Evolutionary conservation across 2,797 vertebrate species (phyloP), one percentile per base, ranked within the genome.

Genomic region (Varecia variegata): DNA sequence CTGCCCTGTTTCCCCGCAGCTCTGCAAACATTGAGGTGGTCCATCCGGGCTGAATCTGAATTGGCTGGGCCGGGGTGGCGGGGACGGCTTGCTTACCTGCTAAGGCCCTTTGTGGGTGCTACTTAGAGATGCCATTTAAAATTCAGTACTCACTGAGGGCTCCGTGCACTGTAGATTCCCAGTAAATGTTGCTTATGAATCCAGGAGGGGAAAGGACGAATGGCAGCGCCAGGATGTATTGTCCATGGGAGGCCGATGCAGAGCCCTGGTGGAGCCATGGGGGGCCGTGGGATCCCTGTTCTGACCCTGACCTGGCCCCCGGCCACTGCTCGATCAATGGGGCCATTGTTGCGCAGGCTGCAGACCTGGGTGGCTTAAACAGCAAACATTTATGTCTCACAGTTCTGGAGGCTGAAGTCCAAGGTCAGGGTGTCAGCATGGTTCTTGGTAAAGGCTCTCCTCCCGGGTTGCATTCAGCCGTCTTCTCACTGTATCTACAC

Each of bases 91-190:
- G 21, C 74, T 80, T 60, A 80, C 71, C 80, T 54, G 30, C 43
- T 15, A 27, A 70, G 38, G 30, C 9, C 4, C 54, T 96, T 79
- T 81, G 56, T 32, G 43, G n/a, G 43, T 56, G n/a, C 67, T 85
- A 18, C 40, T 71, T 58, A 77, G 35, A 76, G 65, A 90, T 23
- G 38, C 12, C 67, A 32, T 73, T 94, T 92, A 67, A 92, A 94
- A 96, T 81, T 77, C 89, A 38, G 25, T 9, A 4, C 13, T 83
- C 35, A 30, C 25, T 12, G 35, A 65, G 32, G 10, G 3, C 27
- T 74, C 23, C 2, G 4, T 0, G 2, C 25, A 13, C 23, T 65
- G 43, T n/a, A 81, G 77, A 47, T n/a, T 27, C 25, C 1, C 2
- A 68, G 40, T 27, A 35, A 73, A 50, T 9, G 32, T 20, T 54